phyloP scores from a whole-genome alignment of 2,888 invertebrate species.

The Sphaeridia pumilis region DNA sequence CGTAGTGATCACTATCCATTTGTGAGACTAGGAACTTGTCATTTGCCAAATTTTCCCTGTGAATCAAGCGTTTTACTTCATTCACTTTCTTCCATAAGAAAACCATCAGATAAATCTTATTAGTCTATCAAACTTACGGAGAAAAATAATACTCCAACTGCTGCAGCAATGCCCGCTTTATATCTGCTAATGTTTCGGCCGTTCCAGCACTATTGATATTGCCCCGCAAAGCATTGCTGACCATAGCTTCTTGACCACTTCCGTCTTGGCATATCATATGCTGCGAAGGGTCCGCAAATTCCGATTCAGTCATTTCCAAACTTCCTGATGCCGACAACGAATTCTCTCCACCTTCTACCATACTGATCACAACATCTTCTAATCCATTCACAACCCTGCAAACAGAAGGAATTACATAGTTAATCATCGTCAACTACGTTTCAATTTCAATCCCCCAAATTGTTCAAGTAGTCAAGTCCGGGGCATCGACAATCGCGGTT shows the following conservation, averaged over 20 bases:
- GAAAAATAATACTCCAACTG: slow-evolving; percentile 82
- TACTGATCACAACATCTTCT: slow-evolving; percentile 22
- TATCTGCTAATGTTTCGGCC: too few species aligned
- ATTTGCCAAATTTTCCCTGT: slow-evolving; percentile 77
- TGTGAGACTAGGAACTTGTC: slow-evolving; percentile 80
- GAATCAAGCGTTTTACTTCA: too few species aligned
- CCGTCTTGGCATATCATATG: too few species aligned
- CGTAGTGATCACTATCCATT: slow-evolving; percentile 89
- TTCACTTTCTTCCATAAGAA: too few species aligned
- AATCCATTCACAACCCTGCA: slow-evolving; percentile 19
- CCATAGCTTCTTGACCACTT: too few species aligned
- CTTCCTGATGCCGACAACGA: too few species aligned
- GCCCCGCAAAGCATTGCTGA: too few species aligned
- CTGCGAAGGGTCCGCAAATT: slow-evolving; percentile 10
- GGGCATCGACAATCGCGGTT: too few species aligned
- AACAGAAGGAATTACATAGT: background rate
- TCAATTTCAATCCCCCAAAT: too few species aligned
- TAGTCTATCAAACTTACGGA: slow-evolving; percentile 46
- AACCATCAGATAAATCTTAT: background rate
- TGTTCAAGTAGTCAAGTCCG: too few species aligned
- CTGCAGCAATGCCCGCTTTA: slow-evolving; percentile 36
- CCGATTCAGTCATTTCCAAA: slow-evolving; percentile 16
- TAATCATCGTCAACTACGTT: too few species aligned
- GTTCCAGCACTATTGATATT: too few species aligned
- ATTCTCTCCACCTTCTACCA: slow-evolving; percentile 7